These are phyloP conservation scores for Cyanoliseus patagonus DNA, from an alignment of 2,113 vertebrate species.

Conservation along the genomic window DNA sequence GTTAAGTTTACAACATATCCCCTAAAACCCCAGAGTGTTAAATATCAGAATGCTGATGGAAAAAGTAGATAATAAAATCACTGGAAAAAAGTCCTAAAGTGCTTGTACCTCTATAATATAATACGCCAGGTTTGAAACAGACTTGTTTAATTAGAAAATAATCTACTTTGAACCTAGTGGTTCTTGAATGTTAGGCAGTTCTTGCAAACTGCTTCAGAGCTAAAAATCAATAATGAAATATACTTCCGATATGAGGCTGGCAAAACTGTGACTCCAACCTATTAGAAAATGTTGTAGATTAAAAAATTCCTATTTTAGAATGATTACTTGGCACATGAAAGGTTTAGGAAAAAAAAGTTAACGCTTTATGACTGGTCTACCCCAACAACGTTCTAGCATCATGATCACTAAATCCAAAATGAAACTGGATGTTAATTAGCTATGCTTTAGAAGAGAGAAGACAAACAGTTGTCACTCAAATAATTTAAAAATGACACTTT, in stretches of 20 bases:
- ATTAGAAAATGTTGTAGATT: neutral
- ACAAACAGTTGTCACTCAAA: conserved; percentile 44
- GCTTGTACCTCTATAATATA: conserved; percentile 30
- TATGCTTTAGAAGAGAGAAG: conserved; percentile 9
- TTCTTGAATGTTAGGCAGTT: conserved; percentile 26
- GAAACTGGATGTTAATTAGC: neutral
- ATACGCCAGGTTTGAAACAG: conserved; percentile 29
- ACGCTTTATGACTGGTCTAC: neutral
- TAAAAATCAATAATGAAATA: conserved; percentile 54
- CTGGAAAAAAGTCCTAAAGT: conserved; percentile 23
- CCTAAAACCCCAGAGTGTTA: neutral
- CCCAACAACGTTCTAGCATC: neutral
- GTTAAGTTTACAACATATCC: neutral
- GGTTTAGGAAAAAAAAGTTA: neutral
- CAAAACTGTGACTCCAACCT: conserved; percentile 36
- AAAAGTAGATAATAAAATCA: conserved; percentile 4
- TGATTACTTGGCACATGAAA: conserved; percentile 51
- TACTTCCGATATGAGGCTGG: conserved; percentile 28
- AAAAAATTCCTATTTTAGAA: conserved; percentile 29
- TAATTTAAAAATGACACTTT: conserved; percentile 60
- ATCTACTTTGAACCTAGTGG: conserved; percentile 1
- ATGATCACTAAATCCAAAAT: conserved; percentile 29
- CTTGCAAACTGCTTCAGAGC: conserved; percentile 44
- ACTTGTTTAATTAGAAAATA: conserved; percentile 57
- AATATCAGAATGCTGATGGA: neutral